Conservation (phyloP, 2,888 invertebrate species). For the Stenchaetothrips biformis region DNA sequence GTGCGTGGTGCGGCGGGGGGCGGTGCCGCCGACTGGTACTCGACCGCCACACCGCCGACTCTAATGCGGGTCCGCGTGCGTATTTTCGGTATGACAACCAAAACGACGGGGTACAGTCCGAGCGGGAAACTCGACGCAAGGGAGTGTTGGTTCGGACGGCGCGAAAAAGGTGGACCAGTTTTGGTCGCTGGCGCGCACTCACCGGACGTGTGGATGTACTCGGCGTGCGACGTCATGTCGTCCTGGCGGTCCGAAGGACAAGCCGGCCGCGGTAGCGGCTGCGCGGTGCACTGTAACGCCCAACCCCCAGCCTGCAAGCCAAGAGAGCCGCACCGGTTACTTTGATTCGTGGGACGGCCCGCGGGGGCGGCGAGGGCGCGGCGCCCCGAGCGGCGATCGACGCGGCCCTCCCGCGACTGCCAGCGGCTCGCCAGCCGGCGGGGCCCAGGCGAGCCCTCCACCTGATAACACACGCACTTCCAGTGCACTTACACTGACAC, state of each 20-base stretch:
- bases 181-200: neutral
- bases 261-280: neutral
- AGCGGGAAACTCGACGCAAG: neutral
- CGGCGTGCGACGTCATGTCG: neutral
- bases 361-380: neutral
- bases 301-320: neutral
- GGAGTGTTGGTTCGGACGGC: neutral
- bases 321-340: neutral
- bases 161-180: neutral
- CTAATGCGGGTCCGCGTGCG: neutral
- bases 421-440: too few species aligned
- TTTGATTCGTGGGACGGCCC: neutral
- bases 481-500: too few species aligned
- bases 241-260: neutral
- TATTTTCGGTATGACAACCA: neutral
- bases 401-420: too few species aligned
- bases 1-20: neutral
- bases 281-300: neutral
- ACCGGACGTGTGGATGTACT: slow-evolving; percentile 12
- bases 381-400: neutral
- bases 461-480: too few species aligned
- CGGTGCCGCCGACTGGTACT: neutral
- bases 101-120: neutral
- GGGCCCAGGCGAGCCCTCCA: too few species aligned
- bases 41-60: neutral